These are phyloP conservation scores for Alligator sinensis DNA, from an alignment of 2,113 vertebrate genomes.

Conservation along the genomic window DNA sequence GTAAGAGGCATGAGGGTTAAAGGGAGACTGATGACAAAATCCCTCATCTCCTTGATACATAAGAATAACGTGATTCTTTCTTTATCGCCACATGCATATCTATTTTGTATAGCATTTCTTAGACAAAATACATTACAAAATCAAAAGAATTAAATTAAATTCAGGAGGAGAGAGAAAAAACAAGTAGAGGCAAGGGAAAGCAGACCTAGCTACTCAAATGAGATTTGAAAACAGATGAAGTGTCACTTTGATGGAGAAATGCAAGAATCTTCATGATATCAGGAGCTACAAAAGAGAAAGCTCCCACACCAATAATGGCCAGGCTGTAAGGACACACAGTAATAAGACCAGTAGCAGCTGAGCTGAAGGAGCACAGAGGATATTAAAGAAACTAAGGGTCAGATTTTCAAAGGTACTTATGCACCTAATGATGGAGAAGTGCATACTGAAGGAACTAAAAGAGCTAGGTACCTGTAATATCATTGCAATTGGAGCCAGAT, in stretches of 20 bases:
- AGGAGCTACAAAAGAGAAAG: slow-evolving; percentile 49
- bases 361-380: accelerated
- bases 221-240: slow-evolving; percentile 37
- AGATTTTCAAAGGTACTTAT: slow-evolving; percentile 36
- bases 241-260: background rate
- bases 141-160: slow-evolving; percentile 35
- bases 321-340: background rate
- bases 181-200: slow-evolving; percentile 34
- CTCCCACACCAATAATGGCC: slow-evolving; percentile 8
- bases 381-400: background rate
- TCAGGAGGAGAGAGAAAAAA: slow-evolving; percentile 10
- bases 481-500: background rate
- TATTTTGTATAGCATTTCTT: background rate
- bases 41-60: background rate
- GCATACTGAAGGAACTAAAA: slow-evolving; percentile 30
- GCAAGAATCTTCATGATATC: slow-evolving; percentile 24
- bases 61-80: background rate
- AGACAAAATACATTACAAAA: background rate
- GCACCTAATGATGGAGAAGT: slow-evolving; percentile 22
- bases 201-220: background rate
- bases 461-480: slow-evolving; percentile 37
- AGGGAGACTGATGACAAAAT: background rate
- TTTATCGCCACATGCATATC: background rate
- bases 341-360: slow-evolving; percentile 4
- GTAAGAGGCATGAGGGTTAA: background rate